These are phyloP conservation scores for Himalopsyche anomala DNA, from an alignment of 2,888 invertebrate genomes.

Conservation along the genomic window DNA sequence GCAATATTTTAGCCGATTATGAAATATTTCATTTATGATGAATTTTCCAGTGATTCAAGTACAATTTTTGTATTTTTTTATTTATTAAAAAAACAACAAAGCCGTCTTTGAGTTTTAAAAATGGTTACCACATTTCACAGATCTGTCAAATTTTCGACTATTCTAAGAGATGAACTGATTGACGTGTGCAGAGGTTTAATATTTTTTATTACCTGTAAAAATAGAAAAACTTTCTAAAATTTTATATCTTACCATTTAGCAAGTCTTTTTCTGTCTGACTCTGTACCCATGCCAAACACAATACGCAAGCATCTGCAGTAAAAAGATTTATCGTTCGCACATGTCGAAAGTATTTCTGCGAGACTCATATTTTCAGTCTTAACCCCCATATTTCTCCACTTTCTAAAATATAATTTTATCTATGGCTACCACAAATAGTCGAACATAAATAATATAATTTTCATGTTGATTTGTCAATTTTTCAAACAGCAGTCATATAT, in stretches of 20 bases:
- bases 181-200: no score
- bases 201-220: no score
- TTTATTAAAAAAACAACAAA: no score
- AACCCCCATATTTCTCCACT: background rate
- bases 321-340: conserved; percentile 24
- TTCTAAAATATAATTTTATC: background rate
- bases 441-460: background rate
- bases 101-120: no score
- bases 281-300: conserved; percentile 1
- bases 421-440: background rate
- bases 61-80: no score
- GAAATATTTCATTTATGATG: no score
- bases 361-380: background rate
- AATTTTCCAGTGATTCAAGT: no score
- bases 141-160: no score
- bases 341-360: conserved; percentile 7
- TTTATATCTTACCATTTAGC: background rate
- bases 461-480: background rate
- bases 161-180: no score
- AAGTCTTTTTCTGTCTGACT: background rate
- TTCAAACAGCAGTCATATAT: background rate
- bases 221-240: no score
- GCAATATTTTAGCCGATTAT: no score
- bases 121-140: no score
- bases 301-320: conserved; percentile 34